phyloP scores from a whole-genome alignment of 2,888 invertebrate genomes.

The Halictus ligatus region DNA sequence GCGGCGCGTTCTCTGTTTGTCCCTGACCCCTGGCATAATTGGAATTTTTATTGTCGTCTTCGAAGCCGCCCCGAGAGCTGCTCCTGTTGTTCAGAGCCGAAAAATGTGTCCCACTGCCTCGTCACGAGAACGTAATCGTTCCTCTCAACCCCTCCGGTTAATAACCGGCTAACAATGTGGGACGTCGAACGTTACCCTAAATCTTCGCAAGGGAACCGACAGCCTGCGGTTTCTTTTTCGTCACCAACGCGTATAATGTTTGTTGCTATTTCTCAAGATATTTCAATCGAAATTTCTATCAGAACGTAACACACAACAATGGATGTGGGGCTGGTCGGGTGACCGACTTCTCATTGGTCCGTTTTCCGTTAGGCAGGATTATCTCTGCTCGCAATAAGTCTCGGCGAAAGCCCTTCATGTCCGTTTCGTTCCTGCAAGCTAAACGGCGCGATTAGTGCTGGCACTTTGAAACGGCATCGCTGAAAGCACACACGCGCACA shows the following conservation, averaged over 20 bases:
- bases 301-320: neutral
- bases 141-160: neutral
- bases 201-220: too few relatives aligned
- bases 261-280: neutral
- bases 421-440: neutral
- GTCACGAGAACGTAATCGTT: neutral
- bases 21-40: constrained; percentile 31
- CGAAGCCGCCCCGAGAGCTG: neutral
- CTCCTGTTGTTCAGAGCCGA: neutral
- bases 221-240: too few relatives aligned
- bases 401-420: constrained; percentile 8
- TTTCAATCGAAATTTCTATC: neutral
- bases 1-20: constrained; percentile 24
- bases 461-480: neutral
- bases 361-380: neutral
- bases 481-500: neutral
- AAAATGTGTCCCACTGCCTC: neutral
- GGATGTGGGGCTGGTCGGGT: neutral
- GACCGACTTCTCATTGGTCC: neutral
- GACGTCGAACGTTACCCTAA: too few relatives aligned
- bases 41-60: neutral
- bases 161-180: too few relatives aligned
- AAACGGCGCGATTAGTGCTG: neutral
- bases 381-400: constrained; percentile 2
- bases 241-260: neutral